Conservation (phyloP, 2,797 vertebrate genomes). For the Gambusia yucatana region DNA sequence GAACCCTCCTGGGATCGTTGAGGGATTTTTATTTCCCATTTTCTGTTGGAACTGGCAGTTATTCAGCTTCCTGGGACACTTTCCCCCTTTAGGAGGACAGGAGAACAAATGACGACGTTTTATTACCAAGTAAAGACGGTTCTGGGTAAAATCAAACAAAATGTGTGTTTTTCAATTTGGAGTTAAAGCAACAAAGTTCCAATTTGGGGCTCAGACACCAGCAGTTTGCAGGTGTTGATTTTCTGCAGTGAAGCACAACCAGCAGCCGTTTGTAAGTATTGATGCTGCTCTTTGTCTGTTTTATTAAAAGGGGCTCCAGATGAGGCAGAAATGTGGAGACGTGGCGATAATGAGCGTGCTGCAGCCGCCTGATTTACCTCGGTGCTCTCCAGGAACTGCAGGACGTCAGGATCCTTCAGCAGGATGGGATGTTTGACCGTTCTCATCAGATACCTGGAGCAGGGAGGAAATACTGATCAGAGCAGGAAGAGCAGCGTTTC, state of each 20-base stretch:
- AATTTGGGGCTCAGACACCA: not conserved
- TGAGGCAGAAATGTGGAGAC: not conserved
- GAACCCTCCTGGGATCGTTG: not conserved
- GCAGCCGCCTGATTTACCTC: slow-evolving; percentile 82
- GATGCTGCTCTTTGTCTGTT: not conserved
- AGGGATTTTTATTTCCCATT: not conserved
- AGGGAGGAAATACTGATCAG: not conserved
- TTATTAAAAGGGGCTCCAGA: not conserved
- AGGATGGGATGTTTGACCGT: slow-evolving; percentile 94
- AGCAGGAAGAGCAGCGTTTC: not conserved
- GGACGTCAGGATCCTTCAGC: slow-evolving; percentile 93
- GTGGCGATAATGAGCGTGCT: slow-evolving; percentile 12
- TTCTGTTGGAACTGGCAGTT: not conserved
- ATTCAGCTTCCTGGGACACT: not conserved
- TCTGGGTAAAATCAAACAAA: not conserved
- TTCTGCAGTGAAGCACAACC: slow-evolving; percentile 9
- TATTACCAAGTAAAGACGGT: not conserved
- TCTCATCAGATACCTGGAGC: slow-evolving; percentile 90
- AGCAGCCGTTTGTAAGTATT: slow-evolving; percentile 3
- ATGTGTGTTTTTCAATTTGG: not conserved
- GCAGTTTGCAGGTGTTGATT: slow-evolving; percentile 23
- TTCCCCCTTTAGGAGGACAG: not conserved
- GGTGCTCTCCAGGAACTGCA: slow-evolving; percentile 94
- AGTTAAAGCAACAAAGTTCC: not conserved
- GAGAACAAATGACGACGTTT: not conserved